These are phyloP conservation scores for Tangara arthus DNA, from an alignment of 2,797 vertebrate species.

Conservation along the genomic window DNA sequence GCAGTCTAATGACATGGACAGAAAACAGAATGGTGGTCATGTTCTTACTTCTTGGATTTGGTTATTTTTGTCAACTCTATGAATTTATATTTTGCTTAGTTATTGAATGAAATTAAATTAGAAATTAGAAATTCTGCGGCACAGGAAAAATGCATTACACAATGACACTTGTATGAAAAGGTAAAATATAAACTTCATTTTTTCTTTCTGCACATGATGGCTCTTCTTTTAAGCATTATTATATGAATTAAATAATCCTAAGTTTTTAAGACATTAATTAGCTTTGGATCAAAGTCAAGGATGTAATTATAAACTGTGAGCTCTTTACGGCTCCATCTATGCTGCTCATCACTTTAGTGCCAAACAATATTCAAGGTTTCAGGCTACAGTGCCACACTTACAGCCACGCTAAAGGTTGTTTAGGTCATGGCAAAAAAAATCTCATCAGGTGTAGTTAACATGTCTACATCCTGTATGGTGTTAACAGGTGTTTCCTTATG, in stretches of 20 bases:
- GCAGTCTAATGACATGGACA: background rate
- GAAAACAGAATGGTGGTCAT: background rate
- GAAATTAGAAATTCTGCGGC: background rate
- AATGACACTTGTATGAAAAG: background rate
- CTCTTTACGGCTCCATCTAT: background rate
- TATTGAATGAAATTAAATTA: background rate
- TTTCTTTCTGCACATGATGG: background rate
- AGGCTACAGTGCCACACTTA: background rate
- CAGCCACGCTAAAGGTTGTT: background rate
- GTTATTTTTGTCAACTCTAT: background rate
- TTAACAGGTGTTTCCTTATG: background rate
- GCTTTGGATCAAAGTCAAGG: background rate
- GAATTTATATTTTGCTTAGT: background rate
- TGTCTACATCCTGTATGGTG: background rate
- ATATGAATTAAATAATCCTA: background rate
- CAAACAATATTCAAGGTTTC: background rate
- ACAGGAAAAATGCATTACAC: background rate
- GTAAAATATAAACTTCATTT: background rate
- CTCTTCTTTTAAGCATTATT: background rate
- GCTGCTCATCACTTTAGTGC: background rate
- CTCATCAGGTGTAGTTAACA: background rate
- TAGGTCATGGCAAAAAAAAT: background rate
- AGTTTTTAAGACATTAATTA: background rate
- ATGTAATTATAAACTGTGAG: background rate
- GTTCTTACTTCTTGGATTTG: background rate